Conservation (phyloP, 2,797 vertebrate genomes). For the Pangasius macronema region DNA sequence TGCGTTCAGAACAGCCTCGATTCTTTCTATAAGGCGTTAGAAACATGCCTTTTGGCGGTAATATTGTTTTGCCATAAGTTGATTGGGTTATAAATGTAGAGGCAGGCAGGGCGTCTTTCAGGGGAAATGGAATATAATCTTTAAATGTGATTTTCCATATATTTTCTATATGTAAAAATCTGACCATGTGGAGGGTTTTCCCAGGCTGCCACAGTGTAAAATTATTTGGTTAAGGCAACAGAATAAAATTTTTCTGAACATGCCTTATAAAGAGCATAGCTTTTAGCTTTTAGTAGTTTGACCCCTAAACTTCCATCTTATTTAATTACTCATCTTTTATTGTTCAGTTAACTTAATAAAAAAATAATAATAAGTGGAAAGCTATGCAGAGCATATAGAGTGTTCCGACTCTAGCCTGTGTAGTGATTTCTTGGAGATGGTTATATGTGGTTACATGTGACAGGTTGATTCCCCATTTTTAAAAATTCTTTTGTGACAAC, state of each 20-base stretch:
- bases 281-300: background rate
- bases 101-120: background rate
- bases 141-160: background rate
- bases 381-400: background rate
- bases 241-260: background rate
- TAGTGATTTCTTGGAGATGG: background rate
- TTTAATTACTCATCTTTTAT: background rate
- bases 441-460: constrained; percentile 10
- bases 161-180: background rate
- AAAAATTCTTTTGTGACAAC: constrained; percentile 17
- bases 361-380: background rate
- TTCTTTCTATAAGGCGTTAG: background rate
- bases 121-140: background rate
- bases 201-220: background rate
- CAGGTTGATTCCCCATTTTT: constrained; percentile 2
- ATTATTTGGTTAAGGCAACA: background rate
- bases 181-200: background rate
- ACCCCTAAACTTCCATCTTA: background rate
- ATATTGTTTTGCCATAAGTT: background rate
- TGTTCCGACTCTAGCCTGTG: background rate
- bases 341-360: background rate
- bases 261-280: background rate
- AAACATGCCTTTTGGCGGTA: background rate
- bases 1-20: background rate
- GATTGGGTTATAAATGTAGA: background rate